Evolutionary conservation across 2,797 vertebrate genomes (phyloP).

Genomic region (Oryzias dopingdopingensis): DNA sequence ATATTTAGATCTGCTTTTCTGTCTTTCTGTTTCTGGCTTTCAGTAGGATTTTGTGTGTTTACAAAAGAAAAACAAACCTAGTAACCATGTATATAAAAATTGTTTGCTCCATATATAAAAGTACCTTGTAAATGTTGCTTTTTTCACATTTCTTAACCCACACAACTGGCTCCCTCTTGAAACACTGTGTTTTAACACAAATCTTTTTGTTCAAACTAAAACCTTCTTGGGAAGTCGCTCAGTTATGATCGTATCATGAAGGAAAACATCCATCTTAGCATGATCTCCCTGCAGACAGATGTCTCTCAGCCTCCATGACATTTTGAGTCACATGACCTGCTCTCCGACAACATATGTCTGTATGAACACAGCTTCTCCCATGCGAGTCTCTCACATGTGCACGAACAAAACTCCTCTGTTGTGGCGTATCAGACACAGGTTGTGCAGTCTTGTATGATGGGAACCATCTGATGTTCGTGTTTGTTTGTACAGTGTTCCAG

Average conservation of each 20-base stretch:
- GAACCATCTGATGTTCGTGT: slow-evolving; percentile 79
- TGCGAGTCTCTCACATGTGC: slow-evolving; percentile 1
- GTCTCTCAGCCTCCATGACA: slow-evolving; percentile 1
- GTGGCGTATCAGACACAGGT: slow-evolving; percentile 82
- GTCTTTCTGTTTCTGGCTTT: slow-evolving; percentile 50
- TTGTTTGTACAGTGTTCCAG: slow-evolving; percentile 85
- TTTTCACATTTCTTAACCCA: slow-evolving; percentile 56
- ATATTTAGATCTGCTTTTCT: slow-evolving; percentile 31
- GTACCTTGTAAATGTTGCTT: slow-evolving; percentile 56
- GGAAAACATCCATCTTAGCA: slow-evolving; percentile 14
- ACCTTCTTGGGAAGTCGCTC: slow-evolving; percentile 55
- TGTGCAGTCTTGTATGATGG: slow-evolving; percentile 85
- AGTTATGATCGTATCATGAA: slow-evolving; percentile 42
- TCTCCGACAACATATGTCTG: slow-evolving; percentile 16
- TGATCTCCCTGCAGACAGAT: slow-evolving; percentile 14
- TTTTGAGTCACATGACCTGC: slow-evolving; percentile 25
- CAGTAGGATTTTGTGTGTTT: slow-evolving; percentile 35
- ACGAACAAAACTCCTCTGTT: not conserved
- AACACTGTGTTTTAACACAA: slow-evolving; percentile 24
- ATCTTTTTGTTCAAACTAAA: slow-evolving; percentile 24
- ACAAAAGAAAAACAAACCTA: slow-evolving; percentile 23
- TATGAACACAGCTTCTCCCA: slow-evolving; percentile 21
- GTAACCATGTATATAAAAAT: slow-evolving; percentile 41
- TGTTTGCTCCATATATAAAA: slow-evolving; percentile 42
- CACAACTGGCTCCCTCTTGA: slow-evolving; percentile 22